Base-by-base conservation (phyloP, 1,140 invertebrate genomes). In the Trypoxylus dichotomus region DNA sequence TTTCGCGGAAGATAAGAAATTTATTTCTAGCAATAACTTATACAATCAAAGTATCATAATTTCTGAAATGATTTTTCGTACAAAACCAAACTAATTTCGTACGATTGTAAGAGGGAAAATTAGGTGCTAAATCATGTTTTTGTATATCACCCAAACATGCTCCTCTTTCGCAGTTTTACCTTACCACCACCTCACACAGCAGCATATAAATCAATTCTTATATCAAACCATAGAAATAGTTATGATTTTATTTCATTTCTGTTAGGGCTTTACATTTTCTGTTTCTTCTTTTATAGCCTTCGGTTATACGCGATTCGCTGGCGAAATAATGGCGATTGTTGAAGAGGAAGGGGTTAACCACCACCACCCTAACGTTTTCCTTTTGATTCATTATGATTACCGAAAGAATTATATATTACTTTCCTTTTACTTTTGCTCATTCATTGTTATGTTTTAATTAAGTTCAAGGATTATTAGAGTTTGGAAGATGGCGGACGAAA, bases 41-140 rank as follows among this genome's bases (percentile, higher is more conserved):
- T 63, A 63, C 60, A 63, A 63, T 63, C 60, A 63, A 63, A 63
- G 24, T 63, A 63, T 63, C 60, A 27, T 63, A 63, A 63, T 63
- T 63, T 27, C 21, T 63, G 10, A 63, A 63, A n/a, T 63, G 60
- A 63, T 63, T 24, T 63, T 63, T 63, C 60, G 60, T 8, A 25
- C 60, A 27, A 63, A 63, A 13, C 60, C 21, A 19, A 27, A 11
- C 60, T 63, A 63, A 63, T 63, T 63, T 63, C 19, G 13, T 47
- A 47, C 60, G 25, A 63, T 21, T 63, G 60, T 63, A 63, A 63
- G 60, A 63, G 24, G 7, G 13, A 24, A 11, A 11, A 63, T 63
- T 63, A 63, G 60, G 60, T 63, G 60, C 60, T 63, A 63, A 63
- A 63, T 63, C 60, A 63, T 19, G 60, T 63, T 25, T 63, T 63